A percentile compares a stretch with the other conserved stretches of the same genome.
phyloP scores from a whole-genome alignment of 2,888 invertebrate genomes.

The Dioctria rufipes region DNA sequence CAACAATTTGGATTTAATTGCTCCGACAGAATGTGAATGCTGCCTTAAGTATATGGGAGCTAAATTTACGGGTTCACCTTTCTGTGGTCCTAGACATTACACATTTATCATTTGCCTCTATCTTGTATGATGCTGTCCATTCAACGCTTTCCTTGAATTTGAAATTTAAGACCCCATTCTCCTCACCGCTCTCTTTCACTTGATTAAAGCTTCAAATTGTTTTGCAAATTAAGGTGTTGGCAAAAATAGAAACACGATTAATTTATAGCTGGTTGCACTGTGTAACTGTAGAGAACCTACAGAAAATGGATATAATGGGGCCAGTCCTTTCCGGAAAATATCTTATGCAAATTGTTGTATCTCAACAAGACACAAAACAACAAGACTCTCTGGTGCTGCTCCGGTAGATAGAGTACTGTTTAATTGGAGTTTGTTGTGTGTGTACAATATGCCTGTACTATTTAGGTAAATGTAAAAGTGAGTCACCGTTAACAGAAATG shows the following conservation, averaged over 20 bases:
- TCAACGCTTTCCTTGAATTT: slow-evolving; percentile 28
- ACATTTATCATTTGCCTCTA: slow-evolving; percentile 47
- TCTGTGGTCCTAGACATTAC: slow-evolving; percentile 31
- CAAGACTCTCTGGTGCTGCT: background rate
- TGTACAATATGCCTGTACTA: background rate
- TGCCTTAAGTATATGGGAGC: slow-evolving; percentile 8
- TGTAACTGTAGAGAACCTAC: background rate
- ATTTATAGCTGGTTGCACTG: slow-evolving; percentile 15
- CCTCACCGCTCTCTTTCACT: background rate
- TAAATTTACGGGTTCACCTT: slow-evolving; percentile 45
- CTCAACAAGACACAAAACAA: background rate
- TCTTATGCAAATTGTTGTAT: slow-evolving; percentile 20
- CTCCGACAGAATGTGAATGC: slow-evolving; percentile 53
- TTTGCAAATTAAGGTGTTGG: slow-evolving; percentile 42
- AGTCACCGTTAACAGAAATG: background rate
- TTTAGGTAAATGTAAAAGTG: background rate
- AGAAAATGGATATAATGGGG: slow-evolving; percentile 8
- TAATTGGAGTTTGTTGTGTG: background rate
- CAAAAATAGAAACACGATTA: slow-evolving; percentile 20
- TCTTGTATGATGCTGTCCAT: slow-evolving; percentile 42
- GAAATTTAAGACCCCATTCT: background rate
- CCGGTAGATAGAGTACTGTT: background rate
- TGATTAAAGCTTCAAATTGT: slow-evolving; percentile 36
- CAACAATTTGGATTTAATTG: slow-evolving; percentile 59
- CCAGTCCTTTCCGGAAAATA: slow-evolving; percentile 14